These are phyloP conservation scores for Perccottus glenii DNA, from an alignment of 2,113 vertebrate species.

Conservation along the genomic window DNA sequence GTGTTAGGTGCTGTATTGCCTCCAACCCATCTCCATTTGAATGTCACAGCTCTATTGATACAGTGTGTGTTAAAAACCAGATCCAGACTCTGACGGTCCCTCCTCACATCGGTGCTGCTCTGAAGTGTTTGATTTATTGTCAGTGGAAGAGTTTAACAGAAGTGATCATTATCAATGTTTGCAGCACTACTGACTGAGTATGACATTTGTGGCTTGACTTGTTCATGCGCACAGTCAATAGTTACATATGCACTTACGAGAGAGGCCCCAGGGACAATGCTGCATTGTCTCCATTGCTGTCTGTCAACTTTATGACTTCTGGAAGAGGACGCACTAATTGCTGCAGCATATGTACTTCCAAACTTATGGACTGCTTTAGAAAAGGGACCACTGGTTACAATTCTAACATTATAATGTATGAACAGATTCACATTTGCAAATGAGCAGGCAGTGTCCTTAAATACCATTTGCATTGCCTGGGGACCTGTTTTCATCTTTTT, in stretches of 20 bases:
- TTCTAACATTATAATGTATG: too few relatives aligned
- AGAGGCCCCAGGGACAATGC: slow-evolving; percentile 6
- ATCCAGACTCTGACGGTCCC: neutral
- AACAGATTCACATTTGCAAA: too few relatives aligned
- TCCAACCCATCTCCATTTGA: slow-evolving; percentile 7
- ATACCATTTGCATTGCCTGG: too few relatives aligned
- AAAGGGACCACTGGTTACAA: too few relatives aligned
- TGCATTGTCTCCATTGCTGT: slow-evolving; percentile 12
- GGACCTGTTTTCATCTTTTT: too few relatives aligned
- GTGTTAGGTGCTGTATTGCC: slow-evolving; percentile 1
- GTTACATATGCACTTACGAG: neutral
- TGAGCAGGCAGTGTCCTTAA: too few relatives aligned
- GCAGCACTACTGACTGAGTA: slow-evolving; percentile 5
- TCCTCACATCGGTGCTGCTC: neutral
- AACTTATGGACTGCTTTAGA: neutral
- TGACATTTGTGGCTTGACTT: slow-evolving; percentile 53
- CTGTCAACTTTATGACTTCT: slow-evolving; percentile 5
- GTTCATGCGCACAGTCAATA: slow-evolving; percentile 25
- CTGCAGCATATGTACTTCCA: neutral
- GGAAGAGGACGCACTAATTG: neutral
- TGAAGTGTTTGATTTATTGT: slow-evolving; percentile 21
- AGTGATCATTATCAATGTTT: slow-evolving; percentile 33
- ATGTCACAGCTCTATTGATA: neutral
- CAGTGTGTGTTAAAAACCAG: neutral
- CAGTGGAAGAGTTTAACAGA: slow-evolving; percentile 3